Evolutionary conservation across 2,888 invertebrate species (phyloP), one percentile per base, ranked within the genome.

Genomic region (Philereme transversata): DNA sequence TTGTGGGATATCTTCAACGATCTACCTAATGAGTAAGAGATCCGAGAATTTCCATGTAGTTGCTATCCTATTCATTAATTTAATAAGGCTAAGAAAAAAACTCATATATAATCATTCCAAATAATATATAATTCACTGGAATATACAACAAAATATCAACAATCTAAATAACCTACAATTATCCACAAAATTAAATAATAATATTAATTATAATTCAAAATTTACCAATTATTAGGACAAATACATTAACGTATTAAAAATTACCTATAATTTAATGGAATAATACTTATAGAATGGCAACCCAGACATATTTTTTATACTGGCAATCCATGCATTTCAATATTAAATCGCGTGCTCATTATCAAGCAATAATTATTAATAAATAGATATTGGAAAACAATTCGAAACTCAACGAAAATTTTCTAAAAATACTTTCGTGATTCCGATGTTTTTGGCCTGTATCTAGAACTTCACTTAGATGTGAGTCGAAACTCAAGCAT

Each of bases 61-160:
- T n/a, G n/a, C n/a, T n/a, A n/a, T n/a, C n/a, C n/a, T n/a, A n/a
- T n/a, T n/a, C n/a, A n/a, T n/a, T n/a, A n/a, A n/a, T n/a, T 22
- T 22, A 22, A 22, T 22, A 22, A 2, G 3, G 22, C 1, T 22
- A 22, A 22, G 22, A 43, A 43, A n/a, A 43, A 43, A 43, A 43
- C 5, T 7, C 7, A 22, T 4, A 22, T 7, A 0, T 62, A 81
- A 79, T 81, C 54, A 22, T 77, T 76, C 75, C 82, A 84, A 84
- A 84, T 83, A 83, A 84, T 83, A 81, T 81, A 84, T 70, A 81
- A 77, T 84, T 83, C 81, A 83, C 81, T 81, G 81, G 79, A 79
- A 78, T 81, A 81, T 84, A 81, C 79, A 85, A 86, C 82, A 76
- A 79, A 82, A 78, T 78, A 81, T 79, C 76, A 84, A 83, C 82